phyloP scores from a whole-genome alignment of 2,113 vertebrate species.

The Atractosteus spatula region DNA sequence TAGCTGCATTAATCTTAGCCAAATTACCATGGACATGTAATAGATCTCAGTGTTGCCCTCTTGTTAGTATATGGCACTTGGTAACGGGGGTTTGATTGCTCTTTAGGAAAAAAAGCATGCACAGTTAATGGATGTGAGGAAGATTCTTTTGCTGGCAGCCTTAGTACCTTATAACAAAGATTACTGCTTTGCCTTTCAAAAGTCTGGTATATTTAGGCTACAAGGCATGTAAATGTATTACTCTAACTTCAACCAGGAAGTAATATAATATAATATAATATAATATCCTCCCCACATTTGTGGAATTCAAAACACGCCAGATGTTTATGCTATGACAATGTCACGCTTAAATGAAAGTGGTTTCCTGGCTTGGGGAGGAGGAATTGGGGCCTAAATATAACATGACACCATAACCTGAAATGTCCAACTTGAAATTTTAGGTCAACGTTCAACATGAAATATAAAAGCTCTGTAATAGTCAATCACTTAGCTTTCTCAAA shows the following conservation, averaged over 20 bases:
- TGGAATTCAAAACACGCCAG: slow-evolving; percentile 21
- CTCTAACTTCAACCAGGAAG: too few relatives aligned
- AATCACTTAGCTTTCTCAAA: too few relatives aligned
- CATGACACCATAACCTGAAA: slow-evolving; percentile 1
- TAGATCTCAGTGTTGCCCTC: too few relatives aligned
- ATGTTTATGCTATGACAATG: slow-evolving; percentile 15
- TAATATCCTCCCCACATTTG: not conserved
- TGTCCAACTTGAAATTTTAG: not conserved
- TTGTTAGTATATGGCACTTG: too few relatives aligned
- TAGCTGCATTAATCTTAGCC: too few relatives aligned
- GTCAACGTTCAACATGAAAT: too few relatives aligned
- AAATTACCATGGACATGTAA: too few relatives aligned
- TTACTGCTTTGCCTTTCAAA: too few relatives aligned
- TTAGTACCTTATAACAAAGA: not conserved
- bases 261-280: too few relatives aligned
- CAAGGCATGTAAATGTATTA: too few relatives aligned
- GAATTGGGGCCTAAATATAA: not conserved
- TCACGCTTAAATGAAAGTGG: not conserved
- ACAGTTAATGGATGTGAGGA: not conserved
- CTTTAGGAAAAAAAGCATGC: not conserved
- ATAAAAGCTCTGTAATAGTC: too few relatives aligned
- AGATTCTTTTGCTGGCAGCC: not conserved
- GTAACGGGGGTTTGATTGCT: not conserved
- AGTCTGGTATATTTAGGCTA: too few relatives aligned
- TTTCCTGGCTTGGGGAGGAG: not conserved